Percentiles rank a stretch among this genome's conserved stretches.
Conservation (phyloP, 2,113 vertebrate genomes). For the Passerina amoena region DNA sequence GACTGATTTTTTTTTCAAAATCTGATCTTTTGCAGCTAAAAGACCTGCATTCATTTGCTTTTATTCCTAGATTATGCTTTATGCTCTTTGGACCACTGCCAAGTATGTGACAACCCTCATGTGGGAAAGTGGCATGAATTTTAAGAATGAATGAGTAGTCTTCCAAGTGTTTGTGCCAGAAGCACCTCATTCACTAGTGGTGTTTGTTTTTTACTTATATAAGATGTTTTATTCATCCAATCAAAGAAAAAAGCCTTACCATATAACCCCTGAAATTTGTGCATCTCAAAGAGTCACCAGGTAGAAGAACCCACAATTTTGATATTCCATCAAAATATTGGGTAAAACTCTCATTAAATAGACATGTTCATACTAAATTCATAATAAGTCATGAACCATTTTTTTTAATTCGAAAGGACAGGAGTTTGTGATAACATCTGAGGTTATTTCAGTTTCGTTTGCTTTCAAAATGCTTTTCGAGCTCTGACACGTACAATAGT, state of each 20-base stretch:
- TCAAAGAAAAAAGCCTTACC: not conserved
- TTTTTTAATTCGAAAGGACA: not conserved
- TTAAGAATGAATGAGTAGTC: constrained; percentile 59
- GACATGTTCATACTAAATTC: not conserved
- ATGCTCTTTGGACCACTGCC: constrained; percentile 29
- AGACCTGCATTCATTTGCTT: constrained; percentile 22
- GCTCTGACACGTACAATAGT: not conserved
- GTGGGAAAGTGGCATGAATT: constrained; percentile 65
- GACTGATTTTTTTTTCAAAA: not conserved
- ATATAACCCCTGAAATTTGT: not conserved
- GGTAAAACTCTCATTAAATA: not conserved
- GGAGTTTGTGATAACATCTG: not conserved
- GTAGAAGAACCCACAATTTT: not conserved
- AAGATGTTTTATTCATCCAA: not conserved
- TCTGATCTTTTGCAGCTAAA: constrained; percentile 21
- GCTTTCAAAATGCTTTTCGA: constrained; percentile 8
- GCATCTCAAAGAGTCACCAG: not conserved
- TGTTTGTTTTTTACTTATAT: constrained; percentile 24
- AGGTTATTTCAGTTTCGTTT: not conserved
- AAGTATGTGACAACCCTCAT: constrained; percentile 41
- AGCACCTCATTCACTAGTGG: constrained; percentile 47
- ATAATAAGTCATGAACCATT: not conserved
- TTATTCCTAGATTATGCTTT: constrained; percentile 44
- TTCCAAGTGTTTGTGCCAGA: constrained; percentile 44
- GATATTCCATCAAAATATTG: not conserved